Base-by-base conservation (phyloP, 1,140 invertebrate species). In the Drosophila neocordata region DNA sequence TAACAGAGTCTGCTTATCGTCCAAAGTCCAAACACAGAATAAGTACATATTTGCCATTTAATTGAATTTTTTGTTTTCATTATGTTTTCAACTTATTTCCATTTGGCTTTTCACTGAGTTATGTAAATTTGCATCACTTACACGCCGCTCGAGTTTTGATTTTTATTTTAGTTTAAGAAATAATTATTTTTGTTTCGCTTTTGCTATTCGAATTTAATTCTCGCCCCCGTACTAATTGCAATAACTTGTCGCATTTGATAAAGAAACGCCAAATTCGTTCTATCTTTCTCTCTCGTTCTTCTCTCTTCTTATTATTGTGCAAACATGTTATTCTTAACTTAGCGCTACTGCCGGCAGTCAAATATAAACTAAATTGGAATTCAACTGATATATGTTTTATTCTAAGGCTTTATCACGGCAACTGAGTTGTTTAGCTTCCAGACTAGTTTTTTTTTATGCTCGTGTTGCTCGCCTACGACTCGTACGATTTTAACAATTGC, bases 101-200 rank as follows among this genome's bases (percentile, higher is more conserved):
- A 69, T 41, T 71, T 56, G 55, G 38, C 3, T 22, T 55, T 34
- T 18, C 64, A 61, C 8, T 9, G 6, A 12, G 68, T 77, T 79
- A 73, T 69, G 67, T 85, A 85, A 85, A 85, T 77, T 63, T 56
- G 56, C 55, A 85, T 35, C 71, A 87, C 82, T 77, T 87, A 87
- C 78, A 69, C 70, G 51, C 13, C 64, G 53, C 72, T 71, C 48
- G 20, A 44, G 18, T 51, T 67, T 60, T 34, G 24, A 56, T n/a
- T 31, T 57, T 59, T 68, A 15, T 31, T 31, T 31, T 31, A 31
- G 27, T 48, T 65, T 44, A 64, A 51, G 27, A 60, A 27, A 22
- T 34, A 64, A 51, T 62, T 51, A 61, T 52, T 52, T 48, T 48
- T 18, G 41, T 60, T 41, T 34, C 31, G 66, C 22, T 51, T 62